Percentiles rank a stretch among this genome's conserved stretches.
Evolutionary conservation across 2,888 invertebrate species (phyloP).

Genomic region (Eremobia ochroleuca): DNA sequence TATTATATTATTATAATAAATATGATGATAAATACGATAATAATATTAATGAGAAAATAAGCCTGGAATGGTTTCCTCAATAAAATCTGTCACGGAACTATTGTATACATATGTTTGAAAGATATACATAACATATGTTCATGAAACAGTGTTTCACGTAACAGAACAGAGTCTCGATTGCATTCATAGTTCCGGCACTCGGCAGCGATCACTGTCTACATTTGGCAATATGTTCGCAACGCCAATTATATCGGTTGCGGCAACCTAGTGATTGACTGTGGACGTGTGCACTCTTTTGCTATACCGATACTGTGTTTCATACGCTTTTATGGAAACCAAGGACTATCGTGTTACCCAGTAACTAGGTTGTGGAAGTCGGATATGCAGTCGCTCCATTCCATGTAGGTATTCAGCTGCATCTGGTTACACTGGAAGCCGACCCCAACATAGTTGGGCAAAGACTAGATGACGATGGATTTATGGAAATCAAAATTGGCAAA

Average conservation of each 20-base stretch:
- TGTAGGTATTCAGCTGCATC: neutral
- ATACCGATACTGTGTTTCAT: constrained; percentile 2
- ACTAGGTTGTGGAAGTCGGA: neutral
- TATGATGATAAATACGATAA: too few relatives aligned
- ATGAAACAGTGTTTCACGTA: constrained; percentile 42
- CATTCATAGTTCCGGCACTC: constrained; percentile 50
- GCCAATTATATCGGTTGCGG: constrained; percentile 55
- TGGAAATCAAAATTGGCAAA: neutral
- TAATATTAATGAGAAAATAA: too few relatives aligned
- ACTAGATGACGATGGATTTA: neutral
- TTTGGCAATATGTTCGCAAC: constrained; percentile 63
- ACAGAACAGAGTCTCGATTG: constrained; percentile 43
- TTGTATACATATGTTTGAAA: neutral
- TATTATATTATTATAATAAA: too few relatives aligned
- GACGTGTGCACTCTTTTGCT: constrained; percentile 25
- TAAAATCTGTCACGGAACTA: neutral
- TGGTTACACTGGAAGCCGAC: neutral
- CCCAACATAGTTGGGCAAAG: neutral
- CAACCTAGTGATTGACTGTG: constrained; percentile 44
- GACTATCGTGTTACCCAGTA: neutral
- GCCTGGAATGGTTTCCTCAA: neutral
- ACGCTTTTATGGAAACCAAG: neutral
- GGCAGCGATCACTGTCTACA: constrained; percentile 33
- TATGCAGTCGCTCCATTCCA: neutral
- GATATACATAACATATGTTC: constrained; percentile 12